phyloP scores from a whole-genome alignment of 64 coral and sea anemone genomes.

The Trachythela sp. region DNA sequence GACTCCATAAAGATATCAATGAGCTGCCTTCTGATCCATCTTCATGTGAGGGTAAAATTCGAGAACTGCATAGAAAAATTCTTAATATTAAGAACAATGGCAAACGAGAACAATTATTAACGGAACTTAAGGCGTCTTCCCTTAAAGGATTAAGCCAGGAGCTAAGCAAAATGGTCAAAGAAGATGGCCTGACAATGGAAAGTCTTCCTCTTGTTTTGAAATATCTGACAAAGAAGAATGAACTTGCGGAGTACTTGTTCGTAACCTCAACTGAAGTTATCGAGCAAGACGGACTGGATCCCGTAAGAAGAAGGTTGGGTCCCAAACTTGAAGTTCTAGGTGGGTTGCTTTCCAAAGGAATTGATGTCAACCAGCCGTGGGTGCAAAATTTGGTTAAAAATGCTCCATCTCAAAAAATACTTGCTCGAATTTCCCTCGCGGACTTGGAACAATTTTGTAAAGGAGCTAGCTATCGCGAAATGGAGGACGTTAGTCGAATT shows the following conservation, averaged over 20 bases:
- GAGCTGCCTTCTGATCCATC: neutral
- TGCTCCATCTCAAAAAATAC: constrained; percentile 19
- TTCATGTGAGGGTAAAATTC: constrained; percentile 29
- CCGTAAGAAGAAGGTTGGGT: constrained; percentile 27
- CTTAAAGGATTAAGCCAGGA: neutral
- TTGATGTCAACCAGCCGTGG: neutral
- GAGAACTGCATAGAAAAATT: constrained; percentile 26
- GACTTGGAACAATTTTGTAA: neutral
- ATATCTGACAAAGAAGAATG: neutral
- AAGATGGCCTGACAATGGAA: neutral
- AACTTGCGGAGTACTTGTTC: constrained; percentile 34
- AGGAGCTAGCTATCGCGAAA: constrained; percentile 37
- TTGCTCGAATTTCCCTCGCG: neutral
- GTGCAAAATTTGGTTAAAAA: neutral
- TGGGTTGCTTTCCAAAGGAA: neutral
- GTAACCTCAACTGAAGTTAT: neutral
- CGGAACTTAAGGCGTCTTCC: constrained; percentile 9
- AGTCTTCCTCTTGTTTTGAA: neutral
- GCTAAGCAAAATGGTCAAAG: neutral
- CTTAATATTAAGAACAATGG: neutral
- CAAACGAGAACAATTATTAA: neutral
- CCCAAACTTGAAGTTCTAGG: constrained; percentile 53
- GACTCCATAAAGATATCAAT: too few species aligned
- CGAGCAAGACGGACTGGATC: neutral
- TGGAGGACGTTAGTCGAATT: neutral